phyloP scores from a whole-genome alignment of 1,140 invertebrate genomes.

The Rhagoletis zephyria region DNA sequence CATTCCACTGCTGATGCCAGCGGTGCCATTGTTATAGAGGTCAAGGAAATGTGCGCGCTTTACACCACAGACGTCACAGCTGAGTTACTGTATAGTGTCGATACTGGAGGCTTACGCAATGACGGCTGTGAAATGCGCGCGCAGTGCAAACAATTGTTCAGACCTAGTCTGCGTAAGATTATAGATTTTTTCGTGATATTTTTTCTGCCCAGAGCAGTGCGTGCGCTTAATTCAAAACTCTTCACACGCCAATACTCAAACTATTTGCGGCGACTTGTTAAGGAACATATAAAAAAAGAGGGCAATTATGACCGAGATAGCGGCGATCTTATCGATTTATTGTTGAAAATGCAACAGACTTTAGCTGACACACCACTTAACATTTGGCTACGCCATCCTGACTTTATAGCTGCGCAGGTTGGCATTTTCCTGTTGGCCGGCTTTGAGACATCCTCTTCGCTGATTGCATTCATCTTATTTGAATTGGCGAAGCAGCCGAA shows the following conservation, averaged over 20 bases:
- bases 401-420: conserved; percentile 79
- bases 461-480: conserved; percentile 75
- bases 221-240: conserved; percentile 62
- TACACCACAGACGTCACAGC: conserved; percentile 78
- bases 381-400: conserved; percentile 72
- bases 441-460: conserved; percentile 78
- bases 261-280: conserved; percentile 69
- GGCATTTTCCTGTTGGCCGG: conserved; percentile 78
- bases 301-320: background rate
- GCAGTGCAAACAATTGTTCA: conserved; percentile 74
- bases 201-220: conserved; percentile 71
- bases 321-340: conserved; percentile 74
- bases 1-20: background rate
- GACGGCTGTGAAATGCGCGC: conserved; percentile 71
- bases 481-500: conserved; percentile 77
- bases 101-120: conserved; percentile 75
- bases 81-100: conserved; percentile 76
- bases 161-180: conserved; percentile 60
- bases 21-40: background rate
- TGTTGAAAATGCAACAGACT: conserved; percentile 72
- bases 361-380: background rate
- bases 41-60: conserved; percentile 67
- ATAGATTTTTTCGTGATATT: conserved; percentile 71
- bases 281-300: conserved; percentile 4
- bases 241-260: conserved; percentile 61